Evolutionary conservation across 2,797 vertebrate genomes (phyloP).

Genomic region (Hozukius guyotensis): DNA sequence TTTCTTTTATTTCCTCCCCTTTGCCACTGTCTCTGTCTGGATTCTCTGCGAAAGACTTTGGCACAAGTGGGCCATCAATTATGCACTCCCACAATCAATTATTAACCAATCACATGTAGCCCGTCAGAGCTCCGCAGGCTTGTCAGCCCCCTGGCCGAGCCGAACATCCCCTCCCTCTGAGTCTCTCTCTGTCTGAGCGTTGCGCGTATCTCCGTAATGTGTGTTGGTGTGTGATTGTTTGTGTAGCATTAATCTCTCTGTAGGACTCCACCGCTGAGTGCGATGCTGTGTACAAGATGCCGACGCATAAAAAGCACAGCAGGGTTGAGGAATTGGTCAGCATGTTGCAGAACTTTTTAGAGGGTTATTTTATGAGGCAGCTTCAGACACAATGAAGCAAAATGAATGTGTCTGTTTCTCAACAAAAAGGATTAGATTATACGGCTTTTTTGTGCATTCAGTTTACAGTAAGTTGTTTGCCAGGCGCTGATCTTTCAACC

Average conservation of each 20-base stretch:
- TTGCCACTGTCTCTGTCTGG: slow-evolving; percentile 46
- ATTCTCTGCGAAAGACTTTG: slow-evolving; percentile 62
- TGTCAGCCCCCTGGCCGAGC: slow-evolving; percentile 69
- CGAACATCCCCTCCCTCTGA: slow-evolving; percentile 49
- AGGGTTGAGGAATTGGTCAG: slow-evolving; percentile 36
- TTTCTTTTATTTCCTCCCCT: slow-evolving; percentile 8
- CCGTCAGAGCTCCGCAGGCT: slow-evolving; percentile 66
- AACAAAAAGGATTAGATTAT: not conserved
- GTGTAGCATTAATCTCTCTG: slow-evolving; percentile 55
- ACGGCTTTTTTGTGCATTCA: slow-evolving; percentile 6
- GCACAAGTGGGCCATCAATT: slow-evolving; percentile 80
- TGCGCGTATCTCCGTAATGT: slow-evolving; percentile 25
- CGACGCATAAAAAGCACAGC: slow-evolving; percentile 45
- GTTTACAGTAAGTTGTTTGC: slow-evolving; percentile 30
- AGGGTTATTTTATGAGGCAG: slow-evolving; percentile 19
- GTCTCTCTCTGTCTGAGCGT: slow-evolving; percentile 40
- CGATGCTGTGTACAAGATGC: slow-evolving; percentile 31
- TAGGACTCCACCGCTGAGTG: slow-evolving; percentile 28
- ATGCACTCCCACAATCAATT: slow-evolving; percentile 80
- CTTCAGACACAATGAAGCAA: not conserved
- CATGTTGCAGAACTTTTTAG: slow-evolving; percentile 7
- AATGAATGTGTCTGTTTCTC: not conserved
- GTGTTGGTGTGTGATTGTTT: slow-evolving; percentile 35
- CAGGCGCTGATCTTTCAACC: slow-evolving; percentile 43
- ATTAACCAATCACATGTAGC: slow-evolving; percentile 74